Evolutionary conservation across 1,140 invertebrate genomes (phyloP).

Genomic region (Eriosoma lanigerum): DNA sequence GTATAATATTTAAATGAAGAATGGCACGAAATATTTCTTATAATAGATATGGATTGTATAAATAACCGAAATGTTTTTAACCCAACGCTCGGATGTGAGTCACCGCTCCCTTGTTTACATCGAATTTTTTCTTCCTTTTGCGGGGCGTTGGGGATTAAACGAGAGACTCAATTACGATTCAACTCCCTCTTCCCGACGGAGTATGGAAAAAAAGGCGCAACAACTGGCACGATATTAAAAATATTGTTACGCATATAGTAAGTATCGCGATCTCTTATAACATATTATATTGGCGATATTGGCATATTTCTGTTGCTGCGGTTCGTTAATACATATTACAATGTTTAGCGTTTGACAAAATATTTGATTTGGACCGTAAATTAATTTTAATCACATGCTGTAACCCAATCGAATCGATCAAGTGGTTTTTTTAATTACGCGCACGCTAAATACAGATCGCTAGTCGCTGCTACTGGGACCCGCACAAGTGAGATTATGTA

Average conservation of each 20-base stretch:
- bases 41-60: too few species aligned
- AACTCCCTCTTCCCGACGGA: not conserved
- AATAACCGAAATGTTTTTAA: conserved; percentile 8
- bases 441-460: too few species aligned
- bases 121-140: not conserved
- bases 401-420: too few species aligned
- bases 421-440: conserved; percentile 12
- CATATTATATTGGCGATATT: too few species aligned
- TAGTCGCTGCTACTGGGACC: too few species aligned
- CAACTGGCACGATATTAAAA: not conserved
- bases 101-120: conserved; percentile 43
- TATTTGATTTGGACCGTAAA: not conserved
- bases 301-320: not conserved
- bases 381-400: not conserved
- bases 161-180: conserved; percentile 8
- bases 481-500: too few species aligned
- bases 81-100: conserved; percentile 9
- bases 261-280: conserved; percentile 16
- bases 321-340: not conserved
- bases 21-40: too few species aligned
- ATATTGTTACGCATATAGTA: not conserved
- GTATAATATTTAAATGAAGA: too few species aligned
- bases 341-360: not conserved
- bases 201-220: not conserved
- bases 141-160: conserved; percentile 33